Percentiles rank a stretch among this genome's conserved stretches.
Conservation (phyloP, 2,113 vertebrate genomes). For the Neolamprologus kungweensis region DNA sequence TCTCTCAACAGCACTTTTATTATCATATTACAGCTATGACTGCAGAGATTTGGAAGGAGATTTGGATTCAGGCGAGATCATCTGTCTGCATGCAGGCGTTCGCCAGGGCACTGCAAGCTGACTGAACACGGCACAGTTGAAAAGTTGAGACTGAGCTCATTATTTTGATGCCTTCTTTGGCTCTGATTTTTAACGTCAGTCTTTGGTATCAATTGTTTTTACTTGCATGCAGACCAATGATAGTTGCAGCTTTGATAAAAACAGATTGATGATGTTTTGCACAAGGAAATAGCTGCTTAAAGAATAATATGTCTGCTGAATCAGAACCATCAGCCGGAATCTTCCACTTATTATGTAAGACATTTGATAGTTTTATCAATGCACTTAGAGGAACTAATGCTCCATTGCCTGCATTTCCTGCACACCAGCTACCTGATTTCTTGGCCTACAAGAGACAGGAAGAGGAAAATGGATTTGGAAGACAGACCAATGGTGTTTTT, state of each 20-base stretch:
- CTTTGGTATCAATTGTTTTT: background rate
- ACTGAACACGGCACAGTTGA: background rate
- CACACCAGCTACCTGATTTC: background rate
- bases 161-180: constrained; percentile 20
- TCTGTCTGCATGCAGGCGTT: constrained; percentile 23
- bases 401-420: background rate
- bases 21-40: constrained; percentile 13
- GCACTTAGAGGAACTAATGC: background rate
- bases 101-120: constrained; percentile 6
- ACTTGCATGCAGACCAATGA: background rate
- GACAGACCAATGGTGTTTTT: background rate
- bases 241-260: background rate
- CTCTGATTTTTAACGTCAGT: background rate
- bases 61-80: constrained; percentile 36
- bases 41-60: constrained; percentile 42
- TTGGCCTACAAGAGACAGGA: background rate
- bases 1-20: constrained; percentile 32
- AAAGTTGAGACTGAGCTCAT: constrained; percentile 16
- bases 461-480: background rate
- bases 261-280: background rate
- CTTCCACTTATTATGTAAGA: background rate
- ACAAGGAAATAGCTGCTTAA: background rate
- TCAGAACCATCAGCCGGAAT: background rate
- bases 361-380: background rate
- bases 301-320: background rate